Evolutionary conservation across 2,113 vertebrate genomes (phyloP).

Genomic region (Alligator sinensis): DNA sequence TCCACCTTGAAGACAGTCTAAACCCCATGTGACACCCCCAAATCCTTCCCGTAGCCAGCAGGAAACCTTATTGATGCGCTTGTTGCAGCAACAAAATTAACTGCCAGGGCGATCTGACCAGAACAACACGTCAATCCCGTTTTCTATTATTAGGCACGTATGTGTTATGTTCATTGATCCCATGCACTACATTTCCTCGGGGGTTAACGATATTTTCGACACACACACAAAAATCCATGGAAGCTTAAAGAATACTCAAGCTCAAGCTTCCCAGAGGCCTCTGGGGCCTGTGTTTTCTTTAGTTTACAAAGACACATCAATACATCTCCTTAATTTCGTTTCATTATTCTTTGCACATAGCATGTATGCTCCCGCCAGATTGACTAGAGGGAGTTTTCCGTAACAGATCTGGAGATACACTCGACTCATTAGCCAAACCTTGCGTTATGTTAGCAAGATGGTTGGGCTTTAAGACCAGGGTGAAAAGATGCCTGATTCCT

Average conservation of each 20-base stretch:
- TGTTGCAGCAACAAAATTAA: slow-evolving; percentile 69
- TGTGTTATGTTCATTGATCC: slow-evolving; percentile 72
- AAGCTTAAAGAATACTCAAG: slow-evolving; percentile 68
- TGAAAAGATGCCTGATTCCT: neutral
- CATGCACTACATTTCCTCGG: slow-evolving; percentile 64
- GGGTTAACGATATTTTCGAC: slow-evolving; percentile 66
- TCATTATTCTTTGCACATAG: neutral
- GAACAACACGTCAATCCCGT: slow-evolving; percentile 60
- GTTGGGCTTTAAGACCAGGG: neutral
- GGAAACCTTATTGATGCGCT: slow-evolving; percentile 67
- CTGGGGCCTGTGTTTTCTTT: slow-evolving; percentile 12
- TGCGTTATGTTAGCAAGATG: neutral
- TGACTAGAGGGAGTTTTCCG: neutral
- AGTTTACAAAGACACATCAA: slow-evolving; percentile 56
- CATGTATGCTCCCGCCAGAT: neutral
- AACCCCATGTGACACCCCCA: neutral
- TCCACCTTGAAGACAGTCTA: neutral
- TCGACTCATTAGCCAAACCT: neutral
- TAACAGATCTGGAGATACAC: neutral
- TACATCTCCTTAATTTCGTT: slow-evolving; percentile 57
- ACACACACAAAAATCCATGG: slow-evolving; percentile 72
- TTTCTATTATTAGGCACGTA: slow-evolving; percentile 69
- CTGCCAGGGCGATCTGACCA: slow-evolving; percentile 65
- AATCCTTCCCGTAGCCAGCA: slow-evolving; percentile 52
- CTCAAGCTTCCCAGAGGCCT: slow-evolving; percentile 37